Evolutionary conservation across 1,140 invertebrate species (phyloP).

Genomic region (Marisa cornuarietis): DNA sequence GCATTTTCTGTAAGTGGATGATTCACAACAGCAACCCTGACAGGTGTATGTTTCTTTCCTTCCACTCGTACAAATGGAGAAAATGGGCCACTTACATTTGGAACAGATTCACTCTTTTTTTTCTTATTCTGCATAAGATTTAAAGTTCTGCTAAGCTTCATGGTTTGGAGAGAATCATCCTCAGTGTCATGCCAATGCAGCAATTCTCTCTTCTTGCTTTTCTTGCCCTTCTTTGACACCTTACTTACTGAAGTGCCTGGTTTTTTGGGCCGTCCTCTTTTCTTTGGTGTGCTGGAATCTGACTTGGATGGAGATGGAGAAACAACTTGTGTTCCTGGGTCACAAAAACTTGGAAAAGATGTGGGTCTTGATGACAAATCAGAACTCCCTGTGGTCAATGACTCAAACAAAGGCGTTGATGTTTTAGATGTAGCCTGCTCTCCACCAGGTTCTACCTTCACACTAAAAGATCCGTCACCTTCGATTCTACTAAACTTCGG

Average conservation of each 20-base stretch:
- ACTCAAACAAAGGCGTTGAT: no score
- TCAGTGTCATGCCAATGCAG: slow-evolving; percentile 8
- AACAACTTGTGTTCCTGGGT: neutral
- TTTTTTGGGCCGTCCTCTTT: neutral
- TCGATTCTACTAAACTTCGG: no score
- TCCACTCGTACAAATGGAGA: slow-evolving; percentile 75
- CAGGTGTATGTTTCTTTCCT: slow-evolving; percentile 75
- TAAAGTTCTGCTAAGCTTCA: slow-evolving; percentile 35
- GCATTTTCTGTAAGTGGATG: slow-evolving; percentile 68
- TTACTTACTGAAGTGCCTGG: neutral
- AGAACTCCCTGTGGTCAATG: no score
- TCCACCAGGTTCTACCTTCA: no score
- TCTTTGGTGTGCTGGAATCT: neutral
- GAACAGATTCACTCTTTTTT: slow-evolving; percentile 24
- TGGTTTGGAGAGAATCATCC: slow-evolving; percentile 34
- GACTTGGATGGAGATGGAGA: neutral
- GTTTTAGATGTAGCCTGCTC: no score
- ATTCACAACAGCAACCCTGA: slow-evolving; percentile 77
- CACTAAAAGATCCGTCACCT: no score
- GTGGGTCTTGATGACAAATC: no score
- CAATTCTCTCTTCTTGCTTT: slow-evolving; percentile 8
- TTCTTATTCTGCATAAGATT: slow-evolving; percentile 29
- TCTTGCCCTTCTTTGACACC: slow-evolving; percentile 9
- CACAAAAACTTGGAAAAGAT: no score
- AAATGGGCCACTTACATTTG: neutral